Evolutionary conservation across 2,888 invertebrate genomes (phyloP), one percentile per base, ranked within the genome.

Genomic region (Iphiclides podalirius): DNA sequence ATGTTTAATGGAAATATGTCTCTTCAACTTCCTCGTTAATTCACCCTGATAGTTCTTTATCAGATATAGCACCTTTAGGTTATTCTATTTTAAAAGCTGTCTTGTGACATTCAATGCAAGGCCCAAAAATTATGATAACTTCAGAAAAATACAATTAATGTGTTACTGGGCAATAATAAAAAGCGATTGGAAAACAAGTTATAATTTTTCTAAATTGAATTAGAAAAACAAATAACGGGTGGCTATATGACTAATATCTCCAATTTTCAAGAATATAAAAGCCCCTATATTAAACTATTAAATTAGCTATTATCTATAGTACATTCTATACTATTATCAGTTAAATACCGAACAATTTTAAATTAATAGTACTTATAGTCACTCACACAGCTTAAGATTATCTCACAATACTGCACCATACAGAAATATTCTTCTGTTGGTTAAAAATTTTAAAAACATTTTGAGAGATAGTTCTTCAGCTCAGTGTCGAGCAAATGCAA

Each of bases 271-370:
- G 56, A 63, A 66, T 70, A 67, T 62, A 78, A 80, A 84, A 79
- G 77, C 80, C 76, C 79, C 74, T 79, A 79, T 67, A 72, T 72
- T 73, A 75, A 71, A 75, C 83, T 84, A 82, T 79, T 75, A 70
- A 78, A 81, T 83, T 80, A 80, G 70, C 84, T 85, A 82, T 70
- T 75, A 77, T 61, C 77, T 81, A 81, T 76, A 76, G 63, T 79
- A 66, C 72, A 71, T 80, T 73, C 76, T 81, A 82, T 73, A 65
- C 74, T 82, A 83, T 66, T 59, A 66, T 74, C 73, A 77, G 73
- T 79, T 75, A 76, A 77, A 78, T 71, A 74, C 60, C 66, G 60
- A 76, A 66, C 64, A 73, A 58, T 59, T 60, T 59, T 54, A 52
- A 54, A 50, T 50, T 50, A 50, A 50, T 28, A 50, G 49, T 44